Evolutionary conservation across 2,888 invertebrate genomes (phyloP).

Genomic region (Eugnorisma glareosa): DNA sequence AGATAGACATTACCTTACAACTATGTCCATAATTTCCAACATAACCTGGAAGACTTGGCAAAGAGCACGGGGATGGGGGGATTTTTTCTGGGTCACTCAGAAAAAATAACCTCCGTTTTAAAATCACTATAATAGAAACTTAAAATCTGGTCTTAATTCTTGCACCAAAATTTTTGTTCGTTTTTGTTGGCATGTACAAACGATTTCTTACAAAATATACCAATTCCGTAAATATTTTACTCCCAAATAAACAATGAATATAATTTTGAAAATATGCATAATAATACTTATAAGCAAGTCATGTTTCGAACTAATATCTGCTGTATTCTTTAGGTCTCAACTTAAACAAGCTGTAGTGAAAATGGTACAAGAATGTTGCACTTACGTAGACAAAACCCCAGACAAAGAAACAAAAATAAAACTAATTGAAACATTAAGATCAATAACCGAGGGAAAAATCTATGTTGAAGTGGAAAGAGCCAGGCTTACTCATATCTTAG

Average conservation of each 20-base stretch:
- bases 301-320: slow-evolving; percentile 1
- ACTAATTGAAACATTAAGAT: slow-evolving; percentile 98
- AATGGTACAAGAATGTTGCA: slow-evolving; percentile 98
- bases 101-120: no score
- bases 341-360: slow-evolving; percentile 99
- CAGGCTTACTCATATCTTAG: slow-evolving; percentile 97
- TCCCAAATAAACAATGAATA: background rate
- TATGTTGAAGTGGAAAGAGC: slow-evolving; percentile 99
- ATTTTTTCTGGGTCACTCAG: no score
- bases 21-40: background rate
- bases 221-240: background rate
- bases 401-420: slow-evolving; percentile 97
- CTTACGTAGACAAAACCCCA: slow-evolving; percentile 97
- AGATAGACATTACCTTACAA: background rate
- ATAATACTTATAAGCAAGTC: background rate
- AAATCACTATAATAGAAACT: background rate
- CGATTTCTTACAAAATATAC: background rate
- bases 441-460: slow-evolving; percentile 99
- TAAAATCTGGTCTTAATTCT: background rate
- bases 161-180: background rate
- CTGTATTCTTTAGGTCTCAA: slow-evolving; percentile 92
- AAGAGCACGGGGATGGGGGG: no score
- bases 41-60: background rate
- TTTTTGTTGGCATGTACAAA: background rate
- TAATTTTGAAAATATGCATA: background rate